These are phyloP conservation scores for Papilio demoleus DNA, from an alignment of 2,888 invertebrate species.

Conservation along the genomic window DNA sequence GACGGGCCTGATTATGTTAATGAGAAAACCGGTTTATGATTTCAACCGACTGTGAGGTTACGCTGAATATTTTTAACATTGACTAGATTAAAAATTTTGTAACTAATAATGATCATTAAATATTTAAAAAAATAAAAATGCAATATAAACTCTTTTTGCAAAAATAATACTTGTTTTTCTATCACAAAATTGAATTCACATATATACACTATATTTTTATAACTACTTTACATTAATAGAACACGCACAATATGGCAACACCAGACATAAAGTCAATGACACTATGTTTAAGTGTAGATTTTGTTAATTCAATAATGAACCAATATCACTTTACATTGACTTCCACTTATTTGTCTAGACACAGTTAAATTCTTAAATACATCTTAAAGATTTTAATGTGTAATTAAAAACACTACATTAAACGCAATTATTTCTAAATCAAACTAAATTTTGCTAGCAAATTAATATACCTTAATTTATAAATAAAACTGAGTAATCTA, in stretches of 20 bases:
- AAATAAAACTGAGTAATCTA: no score
- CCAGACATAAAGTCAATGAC: conserved; percentile 43
- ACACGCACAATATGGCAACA: not conserved
- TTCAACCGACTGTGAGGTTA: not conserved
- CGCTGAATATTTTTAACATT: not conserved
- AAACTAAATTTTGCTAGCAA: no score
- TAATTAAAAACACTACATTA: not conserved
- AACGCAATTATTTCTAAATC: no score
- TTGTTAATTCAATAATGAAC: conserved; percentile 50
- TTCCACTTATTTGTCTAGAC: conserved; percentile 39
- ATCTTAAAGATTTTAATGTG: not conserved
- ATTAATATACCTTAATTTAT: no score
- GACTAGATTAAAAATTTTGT: not conserved
- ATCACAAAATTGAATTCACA: no score
- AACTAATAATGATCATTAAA: not conserved
- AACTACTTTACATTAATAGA: no score
- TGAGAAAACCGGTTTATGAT: not conserved
- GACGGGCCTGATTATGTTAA: conserved; percentile 8
- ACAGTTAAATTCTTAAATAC: conserved; percentile 45
- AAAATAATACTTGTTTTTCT: no score
- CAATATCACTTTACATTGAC: conserved; percentile 45
- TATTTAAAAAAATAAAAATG: no score
- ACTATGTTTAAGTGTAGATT: conserved; percentile 43
- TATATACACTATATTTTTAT: no score
- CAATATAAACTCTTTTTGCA: no score